These are phyloP conservation scores for Ctenodactylus gundi DNA, from an alignment of 2,113 vertebrate species.

Conservation along the genomic window DNA sequence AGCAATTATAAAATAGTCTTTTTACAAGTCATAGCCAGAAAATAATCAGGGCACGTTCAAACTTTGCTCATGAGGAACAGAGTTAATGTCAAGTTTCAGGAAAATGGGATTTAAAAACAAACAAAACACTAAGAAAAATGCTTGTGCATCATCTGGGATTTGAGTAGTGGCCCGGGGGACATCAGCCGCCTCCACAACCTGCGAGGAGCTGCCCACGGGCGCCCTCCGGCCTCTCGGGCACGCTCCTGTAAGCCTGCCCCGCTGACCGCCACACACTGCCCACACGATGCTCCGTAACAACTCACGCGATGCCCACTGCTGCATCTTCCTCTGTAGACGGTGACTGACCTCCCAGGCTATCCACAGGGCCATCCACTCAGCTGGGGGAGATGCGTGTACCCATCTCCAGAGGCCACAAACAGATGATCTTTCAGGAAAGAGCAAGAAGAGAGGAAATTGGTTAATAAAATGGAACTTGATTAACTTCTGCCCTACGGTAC, in stretches of 20 bases:
- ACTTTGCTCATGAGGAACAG: neutral
- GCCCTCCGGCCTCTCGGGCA: neutral
- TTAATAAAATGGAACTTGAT: constrained; percentile 58
- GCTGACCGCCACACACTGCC: neutral
- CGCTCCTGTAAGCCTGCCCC: neutral
- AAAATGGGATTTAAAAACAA: neutral
- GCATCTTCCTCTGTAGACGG: neutral
- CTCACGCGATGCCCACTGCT: neutral
- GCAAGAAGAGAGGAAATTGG: constrained; percentile 37
- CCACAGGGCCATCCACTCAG: neutral
- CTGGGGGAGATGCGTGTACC: neutral
- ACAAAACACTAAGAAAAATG: constrained; percentile 10
- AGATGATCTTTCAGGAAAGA: neutral
- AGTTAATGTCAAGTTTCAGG: constrained; percentile 19
- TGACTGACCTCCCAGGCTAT: neutral
- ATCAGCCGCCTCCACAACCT: constrained; percentile 27
- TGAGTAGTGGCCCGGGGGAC: constrained; percentile 13
- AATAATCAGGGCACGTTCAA: constrained; percentile 19
- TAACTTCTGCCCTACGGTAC: constrained; percentile 26
- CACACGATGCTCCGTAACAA: constrained; percentile 26
- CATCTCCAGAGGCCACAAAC: neutral
- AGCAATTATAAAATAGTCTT: neutral
- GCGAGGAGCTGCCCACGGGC: neutral
- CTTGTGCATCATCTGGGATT: constrained; percentile 39
- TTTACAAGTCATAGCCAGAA: neutral